Evolutionary conservation across 2,113 vertebrate species (phyloP).

Genomic region (Dasyurus viverrinus): DNA sequence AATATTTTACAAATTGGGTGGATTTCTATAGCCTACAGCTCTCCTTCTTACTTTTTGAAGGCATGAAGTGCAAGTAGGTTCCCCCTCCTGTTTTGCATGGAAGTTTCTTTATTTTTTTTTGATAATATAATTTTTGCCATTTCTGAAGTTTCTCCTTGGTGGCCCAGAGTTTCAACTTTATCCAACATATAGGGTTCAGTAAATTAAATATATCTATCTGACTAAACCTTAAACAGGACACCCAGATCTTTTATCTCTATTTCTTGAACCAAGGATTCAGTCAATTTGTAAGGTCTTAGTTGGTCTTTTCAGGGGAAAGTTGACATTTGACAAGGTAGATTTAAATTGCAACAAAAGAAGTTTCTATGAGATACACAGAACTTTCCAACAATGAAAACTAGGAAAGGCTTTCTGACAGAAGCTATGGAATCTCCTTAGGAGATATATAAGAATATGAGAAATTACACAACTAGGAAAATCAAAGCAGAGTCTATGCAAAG

Average conservation of each 20-base stretch:
- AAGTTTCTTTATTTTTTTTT: background rate
- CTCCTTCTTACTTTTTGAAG: background rate
- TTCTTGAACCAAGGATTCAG: background rate
- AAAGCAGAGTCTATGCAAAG: background rate
- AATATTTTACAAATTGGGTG: background rate
- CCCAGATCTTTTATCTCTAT: background rate
- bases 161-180: background rate
- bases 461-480: background rate
- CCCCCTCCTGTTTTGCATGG: background rate
- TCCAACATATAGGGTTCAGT: background rate
- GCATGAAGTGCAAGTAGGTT: background rate
- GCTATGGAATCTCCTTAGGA: background rate
- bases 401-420: background rate
- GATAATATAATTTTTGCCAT: background rate
- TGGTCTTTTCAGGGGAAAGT: background rate
- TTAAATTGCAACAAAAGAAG: accelerated
- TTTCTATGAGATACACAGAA: background rate
- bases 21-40: background rate
- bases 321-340: background rate
- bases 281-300: background rate
- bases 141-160: background rate
- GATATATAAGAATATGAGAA: background rate
- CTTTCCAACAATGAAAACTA: background rate
- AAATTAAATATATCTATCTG: background rate
- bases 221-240: background rate